These are phyloP conservation scores for Echinometra lucunter DNA, from an alignment of 53 echinoderm and acorn worm species.

Conservation along the genomic window DNA sequence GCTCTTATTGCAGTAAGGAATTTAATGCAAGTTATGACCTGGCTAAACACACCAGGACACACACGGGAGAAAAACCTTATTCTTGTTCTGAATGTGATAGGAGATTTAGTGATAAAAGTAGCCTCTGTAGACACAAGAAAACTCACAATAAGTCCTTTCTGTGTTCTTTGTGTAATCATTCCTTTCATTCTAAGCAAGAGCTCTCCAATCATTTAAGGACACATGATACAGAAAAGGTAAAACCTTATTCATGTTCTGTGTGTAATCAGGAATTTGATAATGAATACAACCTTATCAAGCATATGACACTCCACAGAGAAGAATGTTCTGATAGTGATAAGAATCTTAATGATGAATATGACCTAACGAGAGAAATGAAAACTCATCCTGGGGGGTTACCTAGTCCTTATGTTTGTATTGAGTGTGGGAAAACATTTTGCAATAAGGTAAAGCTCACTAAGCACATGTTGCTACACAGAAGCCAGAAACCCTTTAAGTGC, in stretches of 20 bases:
- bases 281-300: background rate
- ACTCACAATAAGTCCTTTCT: background rate
- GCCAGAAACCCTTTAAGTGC: too few relatives aligned
- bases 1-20: background rate
- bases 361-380: background rate
- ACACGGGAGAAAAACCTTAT: background rate
- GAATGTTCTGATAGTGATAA: background rate
- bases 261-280: background rate
- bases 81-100: background rate
- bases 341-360: background rate
- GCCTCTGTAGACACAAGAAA: background rate
- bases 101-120: background rate
- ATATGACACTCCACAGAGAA: too few relatives aligned
- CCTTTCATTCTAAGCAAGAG: too few relatives aligned
- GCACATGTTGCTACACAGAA: too few relatives aligned
- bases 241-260: too few relatives aligned
- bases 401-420: too few relatives aligned
- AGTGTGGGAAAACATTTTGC: too few relatives aligned
- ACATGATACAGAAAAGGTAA: too few relatives aligned
- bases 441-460: too few relatives aligned
- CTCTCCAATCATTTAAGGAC: too few relatives aligned
- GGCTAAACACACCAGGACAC: background rate
- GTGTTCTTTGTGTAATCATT: background rate
- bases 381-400: background rate
- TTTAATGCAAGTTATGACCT: background rate